These are phyloP conservation scores for Baryphthengus martii DNA, from an alignment of 2,113 vertebrate species.

Conservation along the genomic window DNA sequence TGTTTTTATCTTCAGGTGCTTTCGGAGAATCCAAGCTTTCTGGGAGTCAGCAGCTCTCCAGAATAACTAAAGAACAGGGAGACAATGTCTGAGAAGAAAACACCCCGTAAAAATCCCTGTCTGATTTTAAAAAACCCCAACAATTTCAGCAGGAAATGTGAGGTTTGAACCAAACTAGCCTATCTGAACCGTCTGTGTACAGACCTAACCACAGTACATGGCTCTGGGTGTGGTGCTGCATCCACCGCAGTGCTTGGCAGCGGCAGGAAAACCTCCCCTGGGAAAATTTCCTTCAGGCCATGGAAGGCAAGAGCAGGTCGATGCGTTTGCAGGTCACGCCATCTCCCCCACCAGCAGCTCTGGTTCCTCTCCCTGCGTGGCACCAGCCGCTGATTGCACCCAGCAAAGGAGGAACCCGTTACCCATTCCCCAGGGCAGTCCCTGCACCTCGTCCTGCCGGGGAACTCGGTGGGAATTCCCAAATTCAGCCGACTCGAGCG, in stretches of 20 bases:
- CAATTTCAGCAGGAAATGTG: background rate
- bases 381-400: rapidly evolving
- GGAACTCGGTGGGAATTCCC: background rate
- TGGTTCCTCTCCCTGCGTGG: rapidly evolving
- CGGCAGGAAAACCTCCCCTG: background rate
- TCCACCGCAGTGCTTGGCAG: background rate
- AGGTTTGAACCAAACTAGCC: background rate
- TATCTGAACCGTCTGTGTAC: background rate
- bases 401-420: background rate
- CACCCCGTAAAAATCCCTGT: background rate
- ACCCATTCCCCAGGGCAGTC: rapidly evolving
- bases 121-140: too few species aligned
- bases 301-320: rapidly evolving
- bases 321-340: rapidly evolving
- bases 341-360: rapidly evolving
- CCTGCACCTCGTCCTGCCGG: rapidly evolving
- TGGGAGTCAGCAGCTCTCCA: background rate
- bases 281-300: background rate
- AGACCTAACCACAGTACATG: rapidly evolving
- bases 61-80: background rate
- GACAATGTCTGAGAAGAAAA: background rate
- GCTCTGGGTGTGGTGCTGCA: background rate
- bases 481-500: rapidly evolving
- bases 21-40: background rate
- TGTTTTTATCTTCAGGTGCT: background rate